These are phyloP conservation scores for Caenorhabditis tropicalis DNA, from an alignment of 1,140 invertebrate genomes.

Conservation along the genomic window DNA sequence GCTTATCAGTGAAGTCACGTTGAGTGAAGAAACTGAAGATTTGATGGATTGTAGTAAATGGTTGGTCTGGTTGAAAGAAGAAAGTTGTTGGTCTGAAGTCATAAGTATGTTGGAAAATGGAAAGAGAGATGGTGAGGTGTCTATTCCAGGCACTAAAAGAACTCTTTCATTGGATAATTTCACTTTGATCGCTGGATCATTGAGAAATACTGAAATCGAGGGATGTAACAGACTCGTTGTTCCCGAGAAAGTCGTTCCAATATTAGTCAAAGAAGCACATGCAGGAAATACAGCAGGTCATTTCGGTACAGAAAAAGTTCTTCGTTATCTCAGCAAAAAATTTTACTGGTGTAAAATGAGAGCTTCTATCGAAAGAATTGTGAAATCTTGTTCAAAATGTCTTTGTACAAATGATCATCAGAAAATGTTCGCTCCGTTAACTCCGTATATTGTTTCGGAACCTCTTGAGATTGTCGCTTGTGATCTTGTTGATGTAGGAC, in stretches of 20 bases:
- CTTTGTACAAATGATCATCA: background rate
- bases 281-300: background rate
- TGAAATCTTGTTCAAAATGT: background rate
- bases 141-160: background rate
- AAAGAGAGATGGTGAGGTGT: background rate
- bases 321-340: background rate
- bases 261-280: background rate
- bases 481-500: conserved; percentile 41
- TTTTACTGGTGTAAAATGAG: conserved; percentile 34
- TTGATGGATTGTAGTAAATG: background rate
- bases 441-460: background rate
- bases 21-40: background rate
- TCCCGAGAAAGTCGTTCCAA: background rate
- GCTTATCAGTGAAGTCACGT: background rate
- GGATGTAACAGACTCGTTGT: background rate
- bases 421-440: background rate
- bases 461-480: conserved; percentile 34
- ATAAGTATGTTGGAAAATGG: background rate
- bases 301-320: background rate
- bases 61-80: background rate
- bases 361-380: background rate
- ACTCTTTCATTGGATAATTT: background rate
- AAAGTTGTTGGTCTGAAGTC: background rate
- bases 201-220: background rate
- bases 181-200: background rate